These are phyloP conservation scores for Sebastes minor DNA, from an alignment of 2,797 vertebrate genomes.

Conservation along the genomic window DNA sequence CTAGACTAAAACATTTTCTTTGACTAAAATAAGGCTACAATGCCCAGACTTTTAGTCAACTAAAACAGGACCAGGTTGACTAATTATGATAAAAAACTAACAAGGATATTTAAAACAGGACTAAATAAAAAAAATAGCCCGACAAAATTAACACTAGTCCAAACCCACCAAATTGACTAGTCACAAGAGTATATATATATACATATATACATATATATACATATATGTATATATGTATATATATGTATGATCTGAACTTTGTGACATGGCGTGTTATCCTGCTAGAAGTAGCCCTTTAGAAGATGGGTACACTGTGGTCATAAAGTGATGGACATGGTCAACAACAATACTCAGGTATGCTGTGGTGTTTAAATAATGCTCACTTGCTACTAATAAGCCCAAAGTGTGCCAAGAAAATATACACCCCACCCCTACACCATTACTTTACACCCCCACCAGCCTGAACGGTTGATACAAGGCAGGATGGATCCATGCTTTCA, in stretches of 20 bases:
- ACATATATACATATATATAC: no score
- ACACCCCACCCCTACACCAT: background rate
- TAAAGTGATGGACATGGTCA: background rate
- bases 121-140: background rate
- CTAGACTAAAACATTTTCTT: background rate
- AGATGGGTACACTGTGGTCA: background rate
- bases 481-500: constrained; percentile 48
- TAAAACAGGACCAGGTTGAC: background rate
- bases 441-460: background rate
- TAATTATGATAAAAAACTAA: background rate
- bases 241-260: background rate
- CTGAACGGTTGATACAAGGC: constrained; percentile 10
- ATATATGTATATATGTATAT: no score
- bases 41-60: background rate
- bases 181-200: no score
- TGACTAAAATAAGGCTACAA: background rate
- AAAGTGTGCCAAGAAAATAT: background rate
- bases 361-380: background rate
- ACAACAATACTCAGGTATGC: background rate
- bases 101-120: background rate
- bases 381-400: background rate
- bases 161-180: background rate
- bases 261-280: background rate
- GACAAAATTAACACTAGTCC: background rate
- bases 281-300: background rate